Base-by-base conservation (phyloP, 2,113 vertebrate species). In the Rhabdornis inornatus region DNA sequence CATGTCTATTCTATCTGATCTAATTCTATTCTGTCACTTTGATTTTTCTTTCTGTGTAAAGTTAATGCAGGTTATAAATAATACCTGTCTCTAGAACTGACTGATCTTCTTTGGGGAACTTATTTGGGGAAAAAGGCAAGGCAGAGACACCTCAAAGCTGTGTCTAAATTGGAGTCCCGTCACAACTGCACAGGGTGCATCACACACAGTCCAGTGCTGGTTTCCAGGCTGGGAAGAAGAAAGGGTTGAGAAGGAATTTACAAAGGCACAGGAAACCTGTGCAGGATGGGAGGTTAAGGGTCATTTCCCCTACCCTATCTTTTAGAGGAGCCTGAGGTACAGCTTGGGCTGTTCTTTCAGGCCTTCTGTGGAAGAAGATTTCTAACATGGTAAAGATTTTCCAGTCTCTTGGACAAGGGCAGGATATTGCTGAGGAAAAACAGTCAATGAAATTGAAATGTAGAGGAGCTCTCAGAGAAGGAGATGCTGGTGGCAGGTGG, bases 21-120 rank as follows among this genome's bases (percentile, higher is more conserved):
- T 96, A 92, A 95, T 96, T 97, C 96, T 93, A 92, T 96, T 94
- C 92, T 83, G 76, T 75, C 91, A 78, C 95, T 96, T 96, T 93
- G 94, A 96, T 95, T 94, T 91, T 74, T 89, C 92, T 95, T 90
- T 78, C 92, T 88, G 56, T 68, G 47, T 66, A 78, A 53, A 93
- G 91, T 90, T 96, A 94, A 94, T 87, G 86, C 56, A 13, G 50
- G 83, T 83, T 96, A 94, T 95, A 94, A 97, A 95, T 93, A 93
- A 93, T 83, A 86, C 52, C 80, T 60, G 52, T 68, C 80, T 87
- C 72, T 55, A 59, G n/a, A 86, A 65, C 50, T 47, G 71, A 86
- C 71, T 94, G 89, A 94, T 91, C 76, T 89, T 83, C 96, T 88
- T n/a, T 59, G 86, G 92, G 89, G 64, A 96, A 72, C 76, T 96